phyloP scores from a whole-genome alignment of 2,797 vertebrate species.

The Pangasius macronema region DNA sequence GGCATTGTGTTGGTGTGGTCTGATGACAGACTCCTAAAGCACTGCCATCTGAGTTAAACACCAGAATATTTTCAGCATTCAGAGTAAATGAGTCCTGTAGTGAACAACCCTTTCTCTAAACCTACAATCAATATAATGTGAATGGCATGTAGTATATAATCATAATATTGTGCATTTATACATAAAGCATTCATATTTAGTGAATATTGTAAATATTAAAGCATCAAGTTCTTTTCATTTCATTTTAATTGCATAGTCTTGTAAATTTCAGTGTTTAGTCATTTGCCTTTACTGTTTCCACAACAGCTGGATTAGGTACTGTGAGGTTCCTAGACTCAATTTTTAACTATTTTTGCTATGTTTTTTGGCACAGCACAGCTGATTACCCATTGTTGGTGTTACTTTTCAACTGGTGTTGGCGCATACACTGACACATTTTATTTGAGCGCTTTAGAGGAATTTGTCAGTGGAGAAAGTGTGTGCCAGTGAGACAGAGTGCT shows the following conservation, averaged over 20 bases:
- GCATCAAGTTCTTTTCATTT: not conserved
- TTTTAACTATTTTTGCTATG: not conserved
- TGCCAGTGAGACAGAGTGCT: not conserved
- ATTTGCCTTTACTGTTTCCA: not conserved
- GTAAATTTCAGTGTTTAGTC: not conserved
- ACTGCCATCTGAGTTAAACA: slow-evolving; percentile 2
- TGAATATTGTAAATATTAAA: not conserved
- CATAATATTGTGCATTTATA: not conserved
- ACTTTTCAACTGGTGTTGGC: not conserved
- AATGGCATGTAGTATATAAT: not conserved
- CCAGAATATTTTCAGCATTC: not conserved
- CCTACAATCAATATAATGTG: not conserved
- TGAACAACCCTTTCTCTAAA: not conserved
- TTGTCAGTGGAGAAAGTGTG: not conserved
- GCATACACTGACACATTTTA: not conserved
- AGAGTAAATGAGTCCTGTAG: not conserved
- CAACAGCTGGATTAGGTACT: not conserved
- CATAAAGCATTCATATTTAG: not conserved
- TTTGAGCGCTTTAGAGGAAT: not conserved
- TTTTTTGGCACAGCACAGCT: not conserved
- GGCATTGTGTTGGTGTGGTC: slow-evolving; percentile 5
- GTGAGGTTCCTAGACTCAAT: not conserved
- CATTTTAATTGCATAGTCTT: not conserved
- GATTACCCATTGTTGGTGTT: not conserved
- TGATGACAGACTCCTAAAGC: not conserved